Evolutionary conservation across 1,140 invertebrate species (phyloP).

Genomic region (Drosophila burlai): DNA sequence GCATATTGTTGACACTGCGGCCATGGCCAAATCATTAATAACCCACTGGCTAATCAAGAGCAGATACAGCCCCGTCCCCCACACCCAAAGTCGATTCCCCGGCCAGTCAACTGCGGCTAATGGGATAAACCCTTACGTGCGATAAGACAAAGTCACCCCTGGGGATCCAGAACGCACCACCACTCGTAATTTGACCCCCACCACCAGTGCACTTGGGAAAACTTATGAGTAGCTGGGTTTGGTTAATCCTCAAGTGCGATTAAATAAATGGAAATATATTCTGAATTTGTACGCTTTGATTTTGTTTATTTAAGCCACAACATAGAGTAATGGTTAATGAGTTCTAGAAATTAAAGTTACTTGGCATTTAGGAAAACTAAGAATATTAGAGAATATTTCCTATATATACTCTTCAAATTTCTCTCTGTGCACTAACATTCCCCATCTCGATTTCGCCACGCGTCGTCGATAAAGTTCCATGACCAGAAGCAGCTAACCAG

Average conservation of each 20-base stretch:
- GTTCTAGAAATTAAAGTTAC: too few relatives aligned
- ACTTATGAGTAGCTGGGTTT: background rate
- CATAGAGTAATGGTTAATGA: too few relatives aligned
- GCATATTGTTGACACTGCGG: slow-evolving; percentile 53
- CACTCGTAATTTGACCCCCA: slow-evolving; percentile 1
- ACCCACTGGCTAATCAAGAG: slow-evolving; percentile 53
- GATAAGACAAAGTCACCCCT: slow-evolving; percentile 63
- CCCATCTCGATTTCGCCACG: slow-evolving; percentile 38
- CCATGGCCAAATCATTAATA: slow-evolving; percentile 47
- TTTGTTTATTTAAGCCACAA: background rate
- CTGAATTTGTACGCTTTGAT: background rate
- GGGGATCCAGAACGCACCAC: slow-evolving; percentile 22
- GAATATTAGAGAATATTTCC: too few relatives aligned
- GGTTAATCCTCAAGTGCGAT: background rate
- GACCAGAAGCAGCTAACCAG: slow-evolving; percentile 47
- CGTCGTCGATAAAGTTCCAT: slow-evolving; percentile 69
- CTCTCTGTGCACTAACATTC: background rate
- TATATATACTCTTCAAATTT: background rate
- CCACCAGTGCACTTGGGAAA: slow-evolving; percentile 1
- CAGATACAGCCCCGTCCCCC: slow-evolving; percentile 1
- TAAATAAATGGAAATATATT: background rate
- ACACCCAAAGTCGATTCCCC: background rate
- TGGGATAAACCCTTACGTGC: slow-evolving; percentile 69
- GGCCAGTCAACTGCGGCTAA: slow-evolving; percentile 62
- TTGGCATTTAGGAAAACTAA: too few relatives aligned